Evolutionary conservation across 1,140 invertebrate genomes (phyloP).

Genomic region (Sipha flava): DNA sequence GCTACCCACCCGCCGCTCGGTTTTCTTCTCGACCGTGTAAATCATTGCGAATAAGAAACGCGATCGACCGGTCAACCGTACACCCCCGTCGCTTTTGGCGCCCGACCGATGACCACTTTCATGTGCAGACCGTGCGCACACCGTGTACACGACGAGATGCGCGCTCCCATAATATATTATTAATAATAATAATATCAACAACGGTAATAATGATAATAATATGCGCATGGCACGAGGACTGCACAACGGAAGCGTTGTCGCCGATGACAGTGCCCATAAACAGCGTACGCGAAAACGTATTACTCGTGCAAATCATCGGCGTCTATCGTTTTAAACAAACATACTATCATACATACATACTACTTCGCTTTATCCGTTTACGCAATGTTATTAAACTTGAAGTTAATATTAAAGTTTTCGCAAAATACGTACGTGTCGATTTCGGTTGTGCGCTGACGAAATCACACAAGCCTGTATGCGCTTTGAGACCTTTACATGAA

Average conservation of each 20-base stretch:
- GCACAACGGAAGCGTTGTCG: not conserved
- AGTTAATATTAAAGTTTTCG: too few relatives aligned
- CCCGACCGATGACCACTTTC: not conserved
- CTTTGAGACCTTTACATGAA: too few relatives aligned
- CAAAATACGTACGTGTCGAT: too few relatives aligned
- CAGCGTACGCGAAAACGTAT: not conserved
- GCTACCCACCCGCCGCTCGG: not conserved
- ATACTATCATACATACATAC: too few relatives aligned
- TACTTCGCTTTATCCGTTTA: too few relatives aligned
- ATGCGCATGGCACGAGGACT: not conserved
- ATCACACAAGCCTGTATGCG: too few relatives aligned
- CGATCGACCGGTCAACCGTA: not conserved
- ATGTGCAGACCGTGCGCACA: too few relatives aligned
- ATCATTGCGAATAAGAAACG: not conserved
- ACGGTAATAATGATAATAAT: too few relatives aligned
- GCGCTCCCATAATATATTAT: not conserved
- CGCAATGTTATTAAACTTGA: too few relatives aligned
- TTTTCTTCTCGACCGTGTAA: not conserved
- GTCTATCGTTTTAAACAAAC: too few relatives aligned
- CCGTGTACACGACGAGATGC: too few relatives aligned
- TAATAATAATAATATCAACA: not conserved
- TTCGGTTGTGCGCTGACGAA: too few relatives aligned
- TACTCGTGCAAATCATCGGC: not conserved
- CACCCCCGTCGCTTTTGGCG: not conserved
- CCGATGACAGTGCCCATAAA: not conserved